Evolutionary conservation across 2,888 invertebrate genomes (phyloP).

Genomic region (Agrotis puta): DNA sequence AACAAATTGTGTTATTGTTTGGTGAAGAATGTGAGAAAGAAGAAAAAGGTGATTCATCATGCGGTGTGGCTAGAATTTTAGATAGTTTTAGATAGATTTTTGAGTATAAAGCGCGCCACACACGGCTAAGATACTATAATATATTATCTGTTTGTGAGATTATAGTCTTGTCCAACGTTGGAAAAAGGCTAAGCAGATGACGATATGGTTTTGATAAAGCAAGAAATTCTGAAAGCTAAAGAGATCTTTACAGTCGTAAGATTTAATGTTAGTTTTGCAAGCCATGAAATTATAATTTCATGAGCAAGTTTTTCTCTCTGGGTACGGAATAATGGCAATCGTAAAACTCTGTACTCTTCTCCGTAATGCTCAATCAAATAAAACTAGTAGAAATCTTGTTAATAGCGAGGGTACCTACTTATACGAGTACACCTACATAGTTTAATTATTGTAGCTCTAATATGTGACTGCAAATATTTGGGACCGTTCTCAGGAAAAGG

Average conservation of each 20-base stretch:
- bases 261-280: not conserved
- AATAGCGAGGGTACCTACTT: too few relatives aligned
- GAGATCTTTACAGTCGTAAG: not conserved
- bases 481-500: too few relatives aligned
- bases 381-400: not conserved
- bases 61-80: not conserved
- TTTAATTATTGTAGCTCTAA: too few relatives aligned
- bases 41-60: not conserved
- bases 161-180: too few relatives aligned
- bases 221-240: not conserved
- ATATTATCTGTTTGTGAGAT: too few relatives aligned
- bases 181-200: too few relatives aligned
- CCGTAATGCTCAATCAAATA: too few relatives aligned
- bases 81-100: not conserved
- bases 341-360: conserved; percentile 4
- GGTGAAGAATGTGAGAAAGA: conserved; percentile 6
- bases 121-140: too few relatives aligned
- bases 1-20: conserved; percentile 5
- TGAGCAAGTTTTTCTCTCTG: not conserved
- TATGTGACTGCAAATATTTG: too few relatives aligned
- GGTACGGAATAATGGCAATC: not conserved
- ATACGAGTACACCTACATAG: too few relatives aligned
- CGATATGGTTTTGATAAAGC: too few relatives aligned
- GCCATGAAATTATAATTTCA: not conserved
- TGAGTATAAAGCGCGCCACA: too few relatives aligned